A percentile compares a stretch with the other conserved stretches of the same genome.
phyloP scores from a whole-genome alignment of 2,888 invertebrate genomes.

The Dioctria linearis region DNA sequence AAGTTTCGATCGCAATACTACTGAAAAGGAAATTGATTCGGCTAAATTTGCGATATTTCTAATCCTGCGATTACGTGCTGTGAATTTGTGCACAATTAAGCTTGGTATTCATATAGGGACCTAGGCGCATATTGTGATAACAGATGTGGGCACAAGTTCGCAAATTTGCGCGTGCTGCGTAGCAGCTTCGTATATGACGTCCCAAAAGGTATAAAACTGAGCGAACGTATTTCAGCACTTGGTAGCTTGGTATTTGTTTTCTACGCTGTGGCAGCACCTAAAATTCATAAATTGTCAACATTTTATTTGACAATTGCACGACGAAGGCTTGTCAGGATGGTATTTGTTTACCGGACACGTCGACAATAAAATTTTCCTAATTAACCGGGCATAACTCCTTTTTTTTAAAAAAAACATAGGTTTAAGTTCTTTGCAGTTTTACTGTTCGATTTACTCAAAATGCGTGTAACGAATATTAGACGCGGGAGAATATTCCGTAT shows the following conservation, averaged over 20 bases:
- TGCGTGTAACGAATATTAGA: conserved; percentile 77
- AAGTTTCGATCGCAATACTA: too few relatives aligned
- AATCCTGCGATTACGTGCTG: too few relatives aligned
- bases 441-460: conserved; percentile 65
- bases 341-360: conserved; percentile 56
- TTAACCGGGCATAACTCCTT: conserved; percentile 5
- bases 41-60: too few relatives aligned
- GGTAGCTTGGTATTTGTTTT: background rate
- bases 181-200: too few relatives aligned
- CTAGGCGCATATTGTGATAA: too few relatives aligned
- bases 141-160: too few relatives aligned
- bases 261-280: background rate
- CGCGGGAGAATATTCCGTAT: conserved; percentile 76
- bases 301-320: conserved; percentile 5
- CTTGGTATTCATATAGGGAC: too few relatives aligned
- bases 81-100: too few relatives aligned
- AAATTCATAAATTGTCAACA: background rate
- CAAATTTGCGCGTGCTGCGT: too few relatives aligned
- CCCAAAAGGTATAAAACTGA: too few relatives aligned
- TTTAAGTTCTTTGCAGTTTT: conserved; percentile 19
- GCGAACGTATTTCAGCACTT: too few relatives aligned
- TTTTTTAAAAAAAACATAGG: conserved; percentile 2
- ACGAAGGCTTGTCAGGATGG: conserved; percentile 33
- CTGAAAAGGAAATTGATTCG: too few relatives aligned
- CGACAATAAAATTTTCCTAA: conserved; percentile 49